A percentile compares a stretch with the other conserved stretches of the same genome.
These are phyloP conservation scores for Acronicta leporina DNA, from an alignment of 2,888 invertebrate genomes.

Conservation along the genomic window DNA sequence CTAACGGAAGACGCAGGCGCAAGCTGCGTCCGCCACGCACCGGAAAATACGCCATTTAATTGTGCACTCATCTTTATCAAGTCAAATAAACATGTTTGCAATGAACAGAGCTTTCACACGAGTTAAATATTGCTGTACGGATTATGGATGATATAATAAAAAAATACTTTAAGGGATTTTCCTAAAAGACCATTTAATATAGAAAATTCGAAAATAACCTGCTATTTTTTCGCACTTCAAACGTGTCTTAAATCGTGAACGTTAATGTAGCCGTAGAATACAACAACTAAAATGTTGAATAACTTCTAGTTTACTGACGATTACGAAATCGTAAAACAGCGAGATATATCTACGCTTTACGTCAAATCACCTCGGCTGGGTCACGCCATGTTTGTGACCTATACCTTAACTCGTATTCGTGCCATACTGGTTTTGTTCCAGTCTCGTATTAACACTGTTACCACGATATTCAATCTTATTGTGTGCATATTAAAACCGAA, in stretches of 20 bases:
- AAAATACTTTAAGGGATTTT: no score
- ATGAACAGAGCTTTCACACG: constrained; percentile 16
- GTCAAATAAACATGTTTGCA: constrained; percentile 20
- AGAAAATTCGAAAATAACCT: no score
- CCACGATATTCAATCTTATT: constrained; percentile 65
- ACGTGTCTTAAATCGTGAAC: no score
- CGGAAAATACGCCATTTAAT: constrained; percentile 65
- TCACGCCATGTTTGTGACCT: constrained; percentile 82
- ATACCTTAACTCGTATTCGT: constrained; percentile 76
- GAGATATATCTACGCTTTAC: constrained; percentile 65
- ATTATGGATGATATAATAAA: background rate
- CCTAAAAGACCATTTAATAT: no score
- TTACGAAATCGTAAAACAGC: constrained; percentile 72
- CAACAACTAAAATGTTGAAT: constrained; percentile 27
- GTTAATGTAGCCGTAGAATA: background rate
- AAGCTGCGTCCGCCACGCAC: constrained; percentile 75
- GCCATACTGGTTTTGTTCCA: constrained; percentile 81
- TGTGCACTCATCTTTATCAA: constrained; percentile 56
- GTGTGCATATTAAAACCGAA: constrained; percentile 54
- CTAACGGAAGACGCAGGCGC: constrained; percentile 73
- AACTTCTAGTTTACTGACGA: constrained; percentile 47
- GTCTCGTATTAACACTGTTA: constrained; percentile 40
- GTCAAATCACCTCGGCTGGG: constrained; percentile 71
- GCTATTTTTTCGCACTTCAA: background rate
- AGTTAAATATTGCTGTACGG: constrained; percentile 6